Base-by-base conservation (phyloP, 1,140 invertebrate species). In the Charaxes varanes region DNA sequence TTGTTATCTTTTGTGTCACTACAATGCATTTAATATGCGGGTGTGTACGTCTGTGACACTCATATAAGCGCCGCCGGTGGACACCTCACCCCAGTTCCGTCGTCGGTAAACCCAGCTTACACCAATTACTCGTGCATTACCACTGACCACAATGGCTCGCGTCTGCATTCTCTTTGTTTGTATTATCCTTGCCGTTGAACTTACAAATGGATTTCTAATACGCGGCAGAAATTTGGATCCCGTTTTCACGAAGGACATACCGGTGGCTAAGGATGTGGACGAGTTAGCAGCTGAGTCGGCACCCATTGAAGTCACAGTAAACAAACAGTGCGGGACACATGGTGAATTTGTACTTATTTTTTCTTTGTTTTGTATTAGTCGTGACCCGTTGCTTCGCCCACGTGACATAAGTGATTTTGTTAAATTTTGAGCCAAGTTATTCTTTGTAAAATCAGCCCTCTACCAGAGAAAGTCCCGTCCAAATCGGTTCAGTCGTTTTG, bases 321-420 rank as follows among this genome's bases (percentile, higher is more conserved):
- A 30, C 1, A 37, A 45, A 31, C 41, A 58, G 48, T 74, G 70
- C 19, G 58, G 49, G 16, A 31, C 53, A 34, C 41, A 71, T 30
- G 70, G 70, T 28, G 50, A 62, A 47, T 71, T 67, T 26, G 70
- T 74, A 65, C 64, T 67, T 70, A 54, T 34, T 12, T 26, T 34
- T 22, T 32, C 6, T 34, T 2, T 14, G n/a, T n/a, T n/a, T n/a
- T n/a, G n/a, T n/a, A n/a, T n/a, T n/a, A n/a, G n/a, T n/a, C n/a
- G n/a, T n/a, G n/a, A n/a, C n/a, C n/a, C n/a, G n/a, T n/a, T n/a
- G n/a, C n/a, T n/a, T n/a, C n/a, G n/a, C n/a, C n/a, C n/a, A n/a
- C n/a, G n/a, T n/a, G n/a, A n/a, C n/a, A n/a, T n/a, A n/a, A n/a
- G n/a, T n/a, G n/a, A n/a, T n/a, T n/a, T n/a, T n/a, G n/a, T n/a